Evolutionary conservation across 2,113 vertebrate genomes (phyloP), one percentile per base, ranked within the genome.

Genomic region (Ochotona curzoniae): DNA sequence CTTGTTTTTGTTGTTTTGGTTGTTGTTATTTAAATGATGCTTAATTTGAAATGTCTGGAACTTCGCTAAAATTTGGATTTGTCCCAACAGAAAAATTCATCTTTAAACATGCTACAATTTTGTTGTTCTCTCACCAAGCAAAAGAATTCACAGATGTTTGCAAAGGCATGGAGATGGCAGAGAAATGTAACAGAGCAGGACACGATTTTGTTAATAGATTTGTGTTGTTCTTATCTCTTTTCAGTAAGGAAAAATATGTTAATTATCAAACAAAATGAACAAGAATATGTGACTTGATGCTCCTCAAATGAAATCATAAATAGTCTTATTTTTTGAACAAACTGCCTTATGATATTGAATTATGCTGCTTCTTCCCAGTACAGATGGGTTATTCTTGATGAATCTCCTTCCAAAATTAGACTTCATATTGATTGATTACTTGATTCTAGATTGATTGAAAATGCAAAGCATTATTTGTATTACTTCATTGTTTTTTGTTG

Each of bases 21-120:
- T 87, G 64, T 93, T 96, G 74, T 97, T 95, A 51, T 93, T 95
- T 93, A 95, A 97, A 95, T 67, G 70, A 89, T 94, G 69, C 28
- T 92, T 96, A 95, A 91, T 96, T 94, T 93, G 84, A 95, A 95
- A 95, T 91, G 61, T 85, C 94, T 97, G 96, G 90, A 94, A 93
- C 70, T 32, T 81, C 81, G 85, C 35, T 25, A 81, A 92, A 87
- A 90, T 87, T 78, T 96, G 94, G 84, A 94, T 89, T 90, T 74
- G 11, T 85, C 84, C 76, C 84, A 95, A 87, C 3, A 91, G 21
- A 83, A 38, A 95, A 82, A 63, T 91, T 82, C 82, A 49, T 87
- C 75, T 95, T 91, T 80, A 95, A 94, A 91, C 38, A 75, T 64
- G 28, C 38, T 82, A 30, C 23, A 88, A 70, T 66, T 78, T 70